Evolutionary conservation across 2,888 invertebrate genomes (phyloP).

Genomic region (Brachylomia viminalis): DNA sequence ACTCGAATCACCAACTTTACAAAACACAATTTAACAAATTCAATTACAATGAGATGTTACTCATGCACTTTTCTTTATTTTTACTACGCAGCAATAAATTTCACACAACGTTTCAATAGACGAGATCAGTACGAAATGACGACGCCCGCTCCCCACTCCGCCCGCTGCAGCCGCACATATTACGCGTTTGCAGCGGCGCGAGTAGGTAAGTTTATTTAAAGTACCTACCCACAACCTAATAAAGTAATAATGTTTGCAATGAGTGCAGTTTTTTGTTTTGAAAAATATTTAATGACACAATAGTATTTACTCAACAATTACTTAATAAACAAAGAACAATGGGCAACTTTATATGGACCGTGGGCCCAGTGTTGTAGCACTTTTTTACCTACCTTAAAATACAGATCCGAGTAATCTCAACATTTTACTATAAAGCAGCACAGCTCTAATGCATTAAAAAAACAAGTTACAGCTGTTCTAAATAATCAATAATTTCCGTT

Average conservation of each 20-base stretch:
- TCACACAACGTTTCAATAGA: constrained; percentile 41
- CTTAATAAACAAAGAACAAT: constrained; percentile 27
- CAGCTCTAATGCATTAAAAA: too few relatives aligned
- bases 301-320: constrained; percentile 25
- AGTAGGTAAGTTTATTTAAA: constrained; percentile 39
- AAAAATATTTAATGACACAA: constrained; percentile 30
- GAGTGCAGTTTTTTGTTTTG: constrained; percentile 32
- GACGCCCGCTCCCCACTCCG: constrained; percentile 39
- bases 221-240: constrained; percentile 40
- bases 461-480: too few relatives aligned
- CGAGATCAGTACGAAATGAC: constrained; percentile 44
- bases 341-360: too few relatives aligned
- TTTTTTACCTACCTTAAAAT: too few relatives aligned
- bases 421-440: too few relatives aligned
- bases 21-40: constrained; percentile 42
- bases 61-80: constrained; percentile 42
- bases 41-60: constrained; percentile 37
- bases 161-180: constrained; percentile 38
- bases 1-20: constrained; percentile 37
- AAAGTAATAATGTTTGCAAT: constrained; percentile 43
- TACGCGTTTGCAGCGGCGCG: constrained; percentile 36
- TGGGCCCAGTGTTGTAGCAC: too few relatives aligned
- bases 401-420: too few relatives aligned
- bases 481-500: too few relatives aligned
- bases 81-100: constrained; percentile 35